Base-by-base conservation (phyloP, 2,113 vertebrate species). In the Xiphophorus maculatus region DNA sequence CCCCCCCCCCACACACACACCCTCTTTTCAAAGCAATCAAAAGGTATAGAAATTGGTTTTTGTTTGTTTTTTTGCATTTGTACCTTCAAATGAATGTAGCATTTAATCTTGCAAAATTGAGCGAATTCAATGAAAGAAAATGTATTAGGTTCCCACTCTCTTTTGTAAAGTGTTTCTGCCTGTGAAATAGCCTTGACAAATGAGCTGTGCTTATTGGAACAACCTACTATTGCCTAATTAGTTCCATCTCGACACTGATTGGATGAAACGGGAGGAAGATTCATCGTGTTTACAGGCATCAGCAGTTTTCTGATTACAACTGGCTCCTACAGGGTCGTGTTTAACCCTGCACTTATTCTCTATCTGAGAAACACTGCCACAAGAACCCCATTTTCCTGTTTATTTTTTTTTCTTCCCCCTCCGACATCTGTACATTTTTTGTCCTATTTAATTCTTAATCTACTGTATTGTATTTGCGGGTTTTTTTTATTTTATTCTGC, bases 231-330 rank as follows among this genome's bases (percentile, higher is more conserved):
- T 79, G 79, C 75, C 79, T 91, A 90, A 91, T 93, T 94, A 92
- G 88, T 83, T 92, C 85, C 73, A 77, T 90, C 82, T 81, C 81
- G 63, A n/a, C 60, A 37, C 74, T 9, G 87, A 91, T 91, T 90
- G 89, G 87, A 76, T 84, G 71, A 88, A 86, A 81, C 87, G 11
- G 12, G 37, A 78, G 68, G 65, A 79, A 81, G 88, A 91, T 93
- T 84, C 84, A 92, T 90, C 10, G 42, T 80, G 81, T 86, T 85
- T 67, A 78, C 81, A 71, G 67, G 86, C 86, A 90, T 93, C 91
- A 91, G 90, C 91, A 88, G 74, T 92, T 94, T 88, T 66, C 71
- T 86, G 88, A 91, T 90, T 89, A 86, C 80, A 69, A 71, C 67
- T 63, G 71, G 81, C 75, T 77, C 76, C 74, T 87, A 76, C 81